Percentiles rank a stretch among this genome's conserved stretches.
These are phyloP conservation scores for Cheilosia vulpina DNA, from an alignment of 2,888 invertebrate species.

Conservation along the genomic window DNA sequence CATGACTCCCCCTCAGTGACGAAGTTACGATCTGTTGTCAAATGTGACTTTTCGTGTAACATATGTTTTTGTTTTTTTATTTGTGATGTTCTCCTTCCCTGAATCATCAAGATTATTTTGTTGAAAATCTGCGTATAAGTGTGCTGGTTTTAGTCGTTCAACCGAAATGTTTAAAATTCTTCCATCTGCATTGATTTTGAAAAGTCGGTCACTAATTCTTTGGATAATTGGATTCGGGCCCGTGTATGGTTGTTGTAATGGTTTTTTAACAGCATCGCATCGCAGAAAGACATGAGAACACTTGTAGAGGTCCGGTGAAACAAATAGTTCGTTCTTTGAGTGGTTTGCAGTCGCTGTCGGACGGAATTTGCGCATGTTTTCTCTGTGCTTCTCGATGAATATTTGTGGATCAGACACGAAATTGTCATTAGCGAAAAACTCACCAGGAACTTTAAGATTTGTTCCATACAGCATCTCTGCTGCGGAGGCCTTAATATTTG, in stretches of 20 bases:
- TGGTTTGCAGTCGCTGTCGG: slow-evolving; percentile 40
- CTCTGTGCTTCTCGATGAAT: slow-evolving; percentile 37
- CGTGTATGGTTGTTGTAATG: slow-evolving; percentile 36
- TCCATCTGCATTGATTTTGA: slow-evolving; percentile 20
- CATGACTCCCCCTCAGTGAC: slow-evolving; percentile 3
- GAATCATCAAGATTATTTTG: background rate
- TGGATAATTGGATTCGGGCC: slow-evolving; percentile 39
- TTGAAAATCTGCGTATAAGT: background rate
- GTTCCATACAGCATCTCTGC: slow-evolving; percentile 46
- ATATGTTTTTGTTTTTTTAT: background rate
- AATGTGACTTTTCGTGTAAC: background rate
- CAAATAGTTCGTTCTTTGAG: slow-evolving; percentile 27
- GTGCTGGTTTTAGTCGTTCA: slow-evolving; percentile 45
- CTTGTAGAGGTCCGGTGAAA: slow-evolving; percentile 30
- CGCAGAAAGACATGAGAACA: slow-evolving; percentile 47
- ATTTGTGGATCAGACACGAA: slow-evolving; percentile 17
- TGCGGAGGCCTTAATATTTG: slow-evolving; percentile 36
- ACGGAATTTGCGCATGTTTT: slow-evolving; percentile 30
- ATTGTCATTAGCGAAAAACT: too few relatives aligned
- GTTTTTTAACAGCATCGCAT: slow-evolving; percentile 31
- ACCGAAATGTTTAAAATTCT: slow-evolving; percentile 28
- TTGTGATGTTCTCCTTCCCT: background rate
- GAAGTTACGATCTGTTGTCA: background rate
- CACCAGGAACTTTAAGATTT: too few relatives aligned
- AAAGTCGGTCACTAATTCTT: slow-evolving; percentile 32